Conservation (phyloP, 2,888 invertebrate species). For the Diabrotica balteata region DNA sequence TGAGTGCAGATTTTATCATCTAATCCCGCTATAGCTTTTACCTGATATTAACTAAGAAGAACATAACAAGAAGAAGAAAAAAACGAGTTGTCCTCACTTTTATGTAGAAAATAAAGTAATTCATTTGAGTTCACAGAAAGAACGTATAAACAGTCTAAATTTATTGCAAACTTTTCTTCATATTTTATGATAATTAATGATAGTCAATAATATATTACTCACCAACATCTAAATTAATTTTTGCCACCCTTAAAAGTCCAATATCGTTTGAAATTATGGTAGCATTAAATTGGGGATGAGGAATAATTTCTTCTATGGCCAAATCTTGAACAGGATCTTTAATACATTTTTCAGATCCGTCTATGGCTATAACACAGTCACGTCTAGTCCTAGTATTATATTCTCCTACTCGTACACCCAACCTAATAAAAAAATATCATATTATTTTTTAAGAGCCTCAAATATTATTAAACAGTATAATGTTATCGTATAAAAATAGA, state of each 20-base stretch:
- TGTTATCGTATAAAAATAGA: too few species aligned
- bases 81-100: too few species aligned
- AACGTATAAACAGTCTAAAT: too few species aligned
- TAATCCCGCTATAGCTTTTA: too few species aligned
- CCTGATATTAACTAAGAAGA: too few species aligned
- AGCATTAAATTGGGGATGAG: constrained; percentile 64
- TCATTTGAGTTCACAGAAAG: too few species aligned
- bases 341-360: constrained; percentile 52
- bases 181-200: too few species aligned
- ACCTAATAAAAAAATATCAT: constrained; percentile 53
- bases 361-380: constrained; percentile 56
- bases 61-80: too few species aligned
- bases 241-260: constrained; percentile 63
- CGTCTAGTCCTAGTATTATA: constrained; percentile 61
- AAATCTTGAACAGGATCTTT: constrained; percentile 64
- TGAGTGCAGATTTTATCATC: too few species aligned
- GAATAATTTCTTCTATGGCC: constrained; percentile 60
- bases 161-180: too few species aligned
- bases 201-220: constrained; percentile 20
- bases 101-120: too few species aligned
- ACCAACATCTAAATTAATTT: constrained; percentile 56
- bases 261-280: constrained; percentile 66
- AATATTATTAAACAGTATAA: background rate
- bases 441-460: background rate
- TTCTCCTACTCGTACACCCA: constrained; percentile 71